Evolutionary conservation across 2,797 vertebrate species (phyloP).

Genomic region (Ciconia nigra): DNA sequence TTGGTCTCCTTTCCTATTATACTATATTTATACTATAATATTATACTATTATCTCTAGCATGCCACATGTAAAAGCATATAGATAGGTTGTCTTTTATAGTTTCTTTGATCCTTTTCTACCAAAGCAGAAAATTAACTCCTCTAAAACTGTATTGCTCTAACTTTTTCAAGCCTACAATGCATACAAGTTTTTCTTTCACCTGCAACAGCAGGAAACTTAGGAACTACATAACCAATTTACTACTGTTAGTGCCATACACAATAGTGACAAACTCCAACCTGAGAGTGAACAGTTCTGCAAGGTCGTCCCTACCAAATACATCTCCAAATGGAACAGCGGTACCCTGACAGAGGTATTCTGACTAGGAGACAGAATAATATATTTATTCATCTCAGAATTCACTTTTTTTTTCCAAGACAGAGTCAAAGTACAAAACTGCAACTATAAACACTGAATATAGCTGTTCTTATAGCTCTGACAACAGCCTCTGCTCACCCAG

Average conservation of each 20-base stretch:
- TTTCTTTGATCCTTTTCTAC: slow-evolving; percentile 29
- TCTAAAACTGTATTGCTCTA: slow-evolving; percentile 6
- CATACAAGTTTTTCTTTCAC: neutral
- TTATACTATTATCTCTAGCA: neutral
- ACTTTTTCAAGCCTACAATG: slow-evolving; percentile 4
- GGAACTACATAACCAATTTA: neutral
- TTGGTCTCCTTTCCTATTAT: neutral
- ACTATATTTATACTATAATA: neutral
- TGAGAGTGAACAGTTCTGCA: neutral
- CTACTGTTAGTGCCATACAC: neutral
- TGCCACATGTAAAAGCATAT: neutral
- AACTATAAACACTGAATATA: neutral
- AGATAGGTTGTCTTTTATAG: neutral
- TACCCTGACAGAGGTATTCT: neutral
- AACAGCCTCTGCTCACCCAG: neutral
- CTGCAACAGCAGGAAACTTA: neutral
- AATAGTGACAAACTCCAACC: neutral
- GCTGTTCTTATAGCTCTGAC: neutral
- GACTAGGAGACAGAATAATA: neutral
- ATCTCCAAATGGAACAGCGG: neutral
- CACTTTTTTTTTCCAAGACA: neutral
- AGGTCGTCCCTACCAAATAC: neutral
- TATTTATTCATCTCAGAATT: neutral
- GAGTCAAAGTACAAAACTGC: neutral
- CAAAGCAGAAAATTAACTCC: slow-evolving; percentile 32